Conservation (phyloP, 2,113 vertebrate genomes). For the Corythoichthys haematopterus region DNA sequence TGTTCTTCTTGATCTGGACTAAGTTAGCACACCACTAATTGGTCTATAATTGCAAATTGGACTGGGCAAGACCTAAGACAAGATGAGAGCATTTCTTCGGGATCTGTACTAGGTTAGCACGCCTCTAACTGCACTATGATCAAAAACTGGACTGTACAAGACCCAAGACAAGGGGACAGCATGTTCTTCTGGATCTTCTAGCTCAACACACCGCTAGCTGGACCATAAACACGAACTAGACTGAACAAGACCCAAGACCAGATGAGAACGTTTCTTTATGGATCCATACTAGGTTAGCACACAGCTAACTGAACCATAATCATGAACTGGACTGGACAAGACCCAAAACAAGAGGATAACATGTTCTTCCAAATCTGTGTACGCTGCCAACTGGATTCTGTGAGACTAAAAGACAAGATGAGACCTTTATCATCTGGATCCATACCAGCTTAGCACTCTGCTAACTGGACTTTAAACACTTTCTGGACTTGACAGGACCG, state of each 20-base stretch:
- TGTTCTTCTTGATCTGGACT: not conserved
- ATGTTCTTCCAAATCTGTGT: not conserved
- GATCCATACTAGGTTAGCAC: not conserved
- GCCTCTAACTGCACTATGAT: not conserved
- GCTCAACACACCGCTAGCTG: not conserved
- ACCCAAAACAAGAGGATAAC: not conserved
- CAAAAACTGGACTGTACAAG: not conserved
- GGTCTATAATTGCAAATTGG: not conserved
- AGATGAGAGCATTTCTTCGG: not conserved
- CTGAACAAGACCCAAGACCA: not conserved
- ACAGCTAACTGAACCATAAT: not conserved
- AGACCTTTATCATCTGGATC: not conserved
- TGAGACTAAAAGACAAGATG: not conserved
- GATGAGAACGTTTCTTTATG: not conserved
- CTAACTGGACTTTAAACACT: not conserved
- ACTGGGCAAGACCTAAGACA: not conserved
- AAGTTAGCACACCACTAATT: not conserved
- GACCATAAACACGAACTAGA: not conserved
- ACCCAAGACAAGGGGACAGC: not conserved
- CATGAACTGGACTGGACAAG: not conserved
- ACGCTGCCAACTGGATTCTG: not conserved
- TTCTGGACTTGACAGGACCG: not conserved
- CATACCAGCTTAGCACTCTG: not conserved
- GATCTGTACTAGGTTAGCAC: not conserved
- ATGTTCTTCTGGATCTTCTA: not conserved